Evolutionary conservation across 2,888 invertebrate species (phyloP).

Genomic region (Trachelus tabidus): DNA sequence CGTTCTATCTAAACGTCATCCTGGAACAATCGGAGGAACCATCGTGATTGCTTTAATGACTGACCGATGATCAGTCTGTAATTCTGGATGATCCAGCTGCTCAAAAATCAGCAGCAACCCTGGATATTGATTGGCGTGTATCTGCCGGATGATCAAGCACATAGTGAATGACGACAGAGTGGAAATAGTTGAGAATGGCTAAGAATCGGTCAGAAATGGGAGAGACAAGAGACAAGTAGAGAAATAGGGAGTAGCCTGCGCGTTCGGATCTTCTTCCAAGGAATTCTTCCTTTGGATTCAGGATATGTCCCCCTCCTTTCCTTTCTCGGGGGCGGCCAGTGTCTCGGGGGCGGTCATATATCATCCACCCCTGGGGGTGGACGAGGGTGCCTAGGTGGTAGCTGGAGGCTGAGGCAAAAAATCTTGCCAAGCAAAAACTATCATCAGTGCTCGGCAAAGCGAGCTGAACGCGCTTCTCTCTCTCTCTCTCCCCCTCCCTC

Average conservation of each 20-base stretch:
- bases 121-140: neutral
- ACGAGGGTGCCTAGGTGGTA: constrained; percentile 35
- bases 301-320: constrained; percentile 35
- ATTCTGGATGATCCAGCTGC: no score
- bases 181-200: neutral
- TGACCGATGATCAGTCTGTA: neutral
- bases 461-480: constrained; percentile 55
- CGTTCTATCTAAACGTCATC: neutral
- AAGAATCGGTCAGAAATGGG: neutral
- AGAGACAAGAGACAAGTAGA: neutral
- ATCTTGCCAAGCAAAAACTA: constrained; percentile 64
- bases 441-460: constrained; percentile 64
- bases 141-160: neutral
- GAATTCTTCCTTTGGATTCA: constrained; percentile 57
- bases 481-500: constrained; percentile 27
- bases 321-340: constrained; percentile 56
- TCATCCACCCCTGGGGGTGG: constrained; percentile 58
- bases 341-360: constrained; percentile 65
- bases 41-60: neutral
- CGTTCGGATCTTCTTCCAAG: constrained; percentile 22
- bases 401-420: constrained; percentile 54
- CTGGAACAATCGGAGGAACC: neutral
- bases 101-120: neutral
- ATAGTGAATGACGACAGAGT: neutral
- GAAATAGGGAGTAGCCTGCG: neutral